Evolutionary conservation across 2,113 vertebrate species (phyloP).

Genomic region (Chionodraco myersi): DNA sequence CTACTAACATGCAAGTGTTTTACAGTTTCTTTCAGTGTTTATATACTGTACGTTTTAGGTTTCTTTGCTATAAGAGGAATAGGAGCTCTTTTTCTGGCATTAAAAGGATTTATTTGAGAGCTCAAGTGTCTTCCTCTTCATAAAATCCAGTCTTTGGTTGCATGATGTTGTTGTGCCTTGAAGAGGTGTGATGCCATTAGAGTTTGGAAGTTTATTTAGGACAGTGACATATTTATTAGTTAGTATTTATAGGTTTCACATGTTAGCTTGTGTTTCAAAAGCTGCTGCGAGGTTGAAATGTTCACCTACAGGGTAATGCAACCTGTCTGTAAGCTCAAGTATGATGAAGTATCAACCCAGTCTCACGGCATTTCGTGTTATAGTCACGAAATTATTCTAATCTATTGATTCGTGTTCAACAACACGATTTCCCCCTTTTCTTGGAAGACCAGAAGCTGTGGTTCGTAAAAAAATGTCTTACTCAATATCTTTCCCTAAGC

Average conservation of each 20-base stretch:
- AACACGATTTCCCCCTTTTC: too few relatives aligned
- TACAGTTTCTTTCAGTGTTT: conserved; percentile 15
- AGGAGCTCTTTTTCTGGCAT: conserved; percentile 9
- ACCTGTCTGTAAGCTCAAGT: background rate
- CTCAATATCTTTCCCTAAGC: too few relatives aligned
- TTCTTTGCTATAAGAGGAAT: background rate
- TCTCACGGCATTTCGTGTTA: too few relatives aligned
- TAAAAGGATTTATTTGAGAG: conserved; percentile 11
- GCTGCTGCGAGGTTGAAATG: conserved; percentile 21
- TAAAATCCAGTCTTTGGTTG: conserved; percentile 33
- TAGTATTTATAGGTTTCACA: conserved; percentile 47
- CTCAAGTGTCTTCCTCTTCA: conserved; percentile 5
- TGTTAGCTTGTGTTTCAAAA: conserved; percentile 36
- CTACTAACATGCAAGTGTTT: conserved; percentile 64
- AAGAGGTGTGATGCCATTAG: conserved; percentile 33
- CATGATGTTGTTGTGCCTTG: conserved; percentile 54
- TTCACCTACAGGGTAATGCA: conserved; percentile 3
- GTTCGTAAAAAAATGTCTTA: too few relatives aligned
- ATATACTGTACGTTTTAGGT: conserved; percentile 13
- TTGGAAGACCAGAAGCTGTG: too few relatives aligned
- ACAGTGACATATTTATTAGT: conserved; percentile 44
- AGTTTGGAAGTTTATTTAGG: conserved; percentile 29
- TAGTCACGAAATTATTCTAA: too few relatives aligned
- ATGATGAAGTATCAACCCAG: background rate
- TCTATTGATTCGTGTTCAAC: too few relatives aligned